A percentile compares a stretch with the other conserved stretches of the same genome.
Conservation (phyloP, 2,113 vertebrate species). For the Aptenodytes patagonicus region DNA sequence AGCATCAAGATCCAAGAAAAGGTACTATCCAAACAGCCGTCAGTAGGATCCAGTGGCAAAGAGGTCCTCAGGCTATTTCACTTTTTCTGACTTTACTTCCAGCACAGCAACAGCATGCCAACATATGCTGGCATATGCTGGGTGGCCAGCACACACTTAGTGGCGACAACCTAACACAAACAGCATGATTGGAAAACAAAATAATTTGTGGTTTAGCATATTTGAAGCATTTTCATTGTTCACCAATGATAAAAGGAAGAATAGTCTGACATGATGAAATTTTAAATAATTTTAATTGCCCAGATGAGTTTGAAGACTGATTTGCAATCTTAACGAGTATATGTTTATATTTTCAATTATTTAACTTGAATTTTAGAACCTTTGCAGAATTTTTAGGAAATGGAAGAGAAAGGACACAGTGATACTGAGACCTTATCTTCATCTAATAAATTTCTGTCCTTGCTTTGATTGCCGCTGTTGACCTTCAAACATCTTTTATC, state of each 20-base stretch:
- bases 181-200: neutral
- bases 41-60: neutral
- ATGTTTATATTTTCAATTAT: neutral
- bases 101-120: neutral
- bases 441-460: constrained; percentile 13
- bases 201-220: neutral
- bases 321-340: neutral
- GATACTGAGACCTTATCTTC: neutral
- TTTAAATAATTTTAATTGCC: neutral
- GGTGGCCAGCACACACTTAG: neutral
- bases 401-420: neutral
- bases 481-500: constrained; percentile 69
- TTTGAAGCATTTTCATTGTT: neutral
- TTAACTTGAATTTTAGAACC: constrained; percentile 9
- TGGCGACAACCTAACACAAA: neutral
- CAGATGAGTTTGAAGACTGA: neutral
- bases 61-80: neutral
- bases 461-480: constrained; percentile 23
- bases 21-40: neutral
- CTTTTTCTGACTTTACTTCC: neutral
- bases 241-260: neutral
- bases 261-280: neutral
- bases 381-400: neutral
- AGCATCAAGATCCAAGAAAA: neutral
- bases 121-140: neutral